Conservation (phyloP, 2,888 invertebrate species). For the Oeneis ivallda region DNA sequence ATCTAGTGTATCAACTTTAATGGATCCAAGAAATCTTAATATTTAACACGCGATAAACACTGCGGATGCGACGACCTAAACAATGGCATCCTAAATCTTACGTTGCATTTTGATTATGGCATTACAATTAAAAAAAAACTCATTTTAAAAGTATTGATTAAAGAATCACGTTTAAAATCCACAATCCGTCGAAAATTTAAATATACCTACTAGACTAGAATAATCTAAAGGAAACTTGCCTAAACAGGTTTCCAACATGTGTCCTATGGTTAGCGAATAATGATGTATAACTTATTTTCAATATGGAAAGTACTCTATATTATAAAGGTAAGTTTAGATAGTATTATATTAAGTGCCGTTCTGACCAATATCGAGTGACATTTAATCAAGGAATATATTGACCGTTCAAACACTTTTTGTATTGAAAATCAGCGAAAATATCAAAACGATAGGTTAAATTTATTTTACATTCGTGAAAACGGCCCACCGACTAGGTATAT, state of each 20-base stretch:
- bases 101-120: constrained; percentile 40
- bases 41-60: constrained; percentile 50
- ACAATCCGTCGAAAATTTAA: not conserved
- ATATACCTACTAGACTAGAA: not conserved
- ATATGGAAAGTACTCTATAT: too few species aligned
- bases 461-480: too few species aligned
- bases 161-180: constrained; percentile 15
- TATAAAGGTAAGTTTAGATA: too few species aligned
- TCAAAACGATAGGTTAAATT: too few species aligned
- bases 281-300: too few species aligned
- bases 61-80: constrained; percentile 60
- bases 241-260: constrained; percentile 3
- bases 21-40: constrained; percentile 30
- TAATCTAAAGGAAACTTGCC: constrained; percentile 12
- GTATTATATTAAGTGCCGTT: too few species aligned
- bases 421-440: too few species aligned
- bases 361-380: too few species aligned
- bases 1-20: too few species aligned
- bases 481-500: too few species aligned
- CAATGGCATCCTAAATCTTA: constrained; percentile 38
- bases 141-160: not conserved
- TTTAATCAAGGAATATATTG: too few species aligned
- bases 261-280: not conserved
- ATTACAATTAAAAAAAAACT: not conserved
- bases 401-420: too few species aligned